These are phyloP conservation scores for Drosophila biarmipes DNA, from an alignment of 1,140 invertebrate genomes.

Conservation along the genomic window DNA sequence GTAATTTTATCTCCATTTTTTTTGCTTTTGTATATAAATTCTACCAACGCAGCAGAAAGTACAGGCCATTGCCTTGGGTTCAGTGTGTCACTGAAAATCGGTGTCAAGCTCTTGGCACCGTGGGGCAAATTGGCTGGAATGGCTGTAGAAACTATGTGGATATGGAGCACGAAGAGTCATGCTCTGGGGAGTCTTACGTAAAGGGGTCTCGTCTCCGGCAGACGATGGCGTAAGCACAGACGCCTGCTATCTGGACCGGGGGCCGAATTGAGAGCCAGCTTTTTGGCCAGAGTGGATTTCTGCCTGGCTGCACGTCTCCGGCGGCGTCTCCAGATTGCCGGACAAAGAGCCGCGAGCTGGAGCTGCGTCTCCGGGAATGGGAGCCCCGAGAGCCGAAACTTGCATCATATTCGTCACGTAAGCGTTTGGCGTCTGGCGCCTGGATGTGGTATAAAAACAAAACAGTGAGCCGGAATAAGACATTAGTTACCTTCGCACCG, in stretches of 20 bases:
- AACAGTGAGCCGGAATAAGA: constrained; percentile 45
- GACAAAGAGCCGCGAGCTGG: constrained; percentile 51
- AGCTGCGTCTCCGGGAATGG: constrained; percentile 27
- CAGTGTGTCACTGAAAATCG: constrained; percentile 41
- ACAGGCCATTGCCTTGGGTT: constrained; percentile 69
- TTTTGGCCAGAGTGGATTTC: constrained; percentile 28
- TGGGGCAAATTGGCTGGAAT: constrained; percentile 39
- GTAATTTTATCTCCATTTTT: constrained; percentile 81
- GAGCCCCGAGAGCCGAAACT: constrained; percentile 54
- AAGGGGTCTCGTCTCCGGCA: constrained; percentile 39
- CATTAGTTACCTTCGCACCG: constrained; percentile 63
- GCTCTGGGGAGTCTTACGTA: constrained; percentile 49
- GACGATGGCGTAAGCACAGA: constrained; percentile 69
- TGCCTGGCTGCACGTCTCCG: constrained; percentile 44
- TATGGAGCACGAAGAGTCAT: constrained; percentile 25
- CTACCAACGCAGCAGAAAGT: constrained; percentile 82
- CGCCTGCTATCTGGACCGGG: constrained; percentile 68
- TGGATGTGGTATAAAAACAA: constrained; percentile 74
- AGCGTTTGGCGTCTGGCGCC: constrained; percentile 61
- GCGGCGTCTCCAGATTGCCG: constrained; percentile 69
- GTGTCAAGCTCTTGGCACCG: constrained; percentile 66
- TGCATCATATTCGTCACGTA: constrained; percentile 77
- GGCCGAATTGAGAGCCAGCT: constrained; percentile 47
- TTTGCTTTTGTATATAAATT: constrained; percentile 84
- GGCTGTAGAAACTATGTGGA: constrained; percentile 4